Evolutionary conservation across 2,797 vertebrate genomes (phyloP).

Genomic region (Acomys russatus): DNA sequence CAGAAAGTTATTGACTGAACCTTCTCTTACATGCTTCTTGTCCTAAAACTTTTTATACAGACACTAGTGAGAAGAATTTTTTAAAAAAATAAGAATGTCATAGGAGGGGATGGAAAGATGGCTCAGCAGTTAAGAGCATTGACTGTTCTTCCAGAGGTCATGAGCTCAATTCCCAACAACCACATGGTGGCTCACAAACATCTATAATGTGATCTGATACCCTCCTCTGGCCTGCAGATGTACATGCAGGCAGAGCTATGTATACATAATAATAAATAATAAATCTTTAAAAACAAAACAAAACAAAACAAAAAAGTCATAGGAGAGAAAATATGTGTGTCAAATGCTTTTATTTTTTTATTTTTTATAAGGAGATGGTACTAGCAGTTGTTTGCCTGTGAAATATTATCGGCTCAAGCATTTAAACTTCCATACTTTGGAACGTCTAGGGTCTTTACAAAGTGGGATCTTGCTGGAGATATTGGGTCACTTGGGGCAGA

Average conservation of each 20-base stretch:
- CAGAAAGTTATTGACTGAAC: not conserved
- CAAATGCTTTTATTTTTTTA: not conserved
- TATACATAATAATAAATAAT: no score
- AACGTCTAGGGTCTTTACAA: not conserved
- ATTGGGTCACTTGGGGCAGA: no score
- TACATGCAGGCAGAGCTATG: no score
- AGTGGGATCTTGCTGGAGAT: not conserved
- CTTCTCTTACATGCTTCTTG: not conserved
- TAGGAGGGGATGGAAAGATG: not conserved
- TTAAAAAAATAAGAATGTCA: not conserved
- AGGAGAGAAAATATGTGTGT: no score
- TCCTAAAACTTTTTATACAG: not conserved
- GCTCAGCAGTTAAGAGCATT: no score
- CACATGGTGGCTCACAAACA: no score
- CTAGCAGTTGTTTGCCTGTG: not conserved
- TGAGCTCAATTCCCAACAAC: no score
- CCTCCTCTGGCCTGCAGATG: no score
- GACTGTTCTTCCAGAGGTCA: no score
- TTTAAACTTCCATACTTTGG: not conserved
- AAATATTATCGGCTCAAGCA: not conserved
- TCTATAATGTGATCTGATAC: no score
- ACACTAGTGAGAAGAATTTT: not conserved
- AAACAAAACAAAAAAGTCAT: not conserved
- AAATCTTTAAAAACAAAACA: no score
- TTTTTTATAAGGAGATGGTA: not conserved